These are phyloP conservation scores for Sphinx pinastri DNA, from an alignment of 2,888 invertebrate genomes.

Conservation along the genomic window DNA sequence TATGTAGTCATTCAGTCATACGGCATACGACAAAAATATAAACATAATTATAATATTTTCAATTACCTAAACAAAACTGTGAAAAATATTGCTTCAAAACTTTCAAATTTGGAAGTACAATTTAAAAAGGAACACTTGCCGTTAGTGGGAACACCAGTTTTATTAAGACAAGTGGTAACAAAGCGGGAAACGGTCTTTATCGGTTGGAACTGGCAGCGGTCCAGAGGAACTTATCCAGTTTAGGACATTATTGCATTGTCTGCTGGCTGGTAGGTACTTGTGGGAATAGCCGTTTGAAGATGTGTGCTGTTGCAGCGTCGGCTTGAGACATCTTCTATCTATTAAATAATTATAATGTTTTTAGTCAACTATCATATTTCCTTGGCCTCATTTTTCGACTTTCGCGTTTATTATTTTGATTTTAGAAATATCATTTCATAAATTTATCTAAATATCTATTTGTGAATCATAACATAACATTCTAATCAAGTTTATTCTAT, in stretches of 20 bases:
- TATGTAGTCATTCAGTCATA: too few species aligned
- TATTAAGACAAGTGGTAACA: constrained; percentile 42
- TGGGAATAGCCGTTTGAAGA: constrained; percentile 13
- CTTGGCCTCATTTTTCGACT: too few species aligned
- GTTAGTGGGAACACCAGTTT: neutral
- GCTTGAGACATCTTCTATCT: neutral
- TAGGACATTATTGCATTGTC: constrained; percentile 59
- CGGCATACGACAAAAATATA: too few species aligned
- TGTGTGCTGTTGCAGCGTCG: neutral
- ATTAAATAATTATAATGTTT: too few species aligned
- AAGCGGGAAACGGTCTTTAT: constrained; percentile 50
- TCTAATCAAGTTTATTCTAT: neutral
- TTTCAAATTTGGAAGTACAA: neutral
- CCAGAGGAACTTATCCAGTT: constrained; percentile 66
- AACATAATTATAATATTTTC: too few species aligned
- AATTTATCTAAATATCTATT: too few species aligned
- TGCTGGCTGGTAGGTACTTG: constrained; percentile 35
- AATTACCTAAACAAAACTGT: too few species aligned
- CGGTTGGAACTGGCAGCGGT: constrained; percentile 54
- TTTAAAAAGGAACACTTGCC: neutral
- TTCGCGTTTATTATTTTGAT: too few species aligned
- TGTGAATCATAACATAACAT: neutral
- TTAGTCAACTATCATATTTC: too few species aligned
- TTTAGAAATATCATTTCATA: too few species aligned
- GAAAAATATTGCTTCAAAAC: neutral